Evolutionary conservation across 2,113 vertebrate genomes (phyloP).

Genomic region (Rhinogobius similis): DNA sequence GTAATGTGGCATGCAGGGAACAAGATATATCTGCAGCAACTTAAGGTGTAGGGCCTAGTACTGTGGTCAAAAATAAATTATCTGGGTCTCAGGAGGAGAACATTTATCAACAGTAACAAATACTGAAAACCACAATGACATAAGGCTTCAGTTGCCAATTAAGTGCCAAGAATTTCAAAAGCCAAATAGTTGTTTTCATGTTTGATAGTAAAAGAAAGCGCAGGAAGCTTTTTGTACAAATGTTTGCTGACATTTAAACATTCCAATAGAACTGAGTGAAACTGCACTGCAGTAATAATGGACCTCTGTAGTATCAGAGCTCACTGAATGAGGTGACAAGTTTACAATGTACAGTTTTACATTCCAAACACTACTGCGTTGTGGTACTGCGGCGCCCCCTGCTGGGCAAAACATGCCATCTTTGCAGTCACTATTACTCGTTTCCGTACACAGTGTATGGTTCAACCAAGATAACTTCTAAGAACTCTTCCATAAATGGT

Average conservation of each 20-base stretch:
- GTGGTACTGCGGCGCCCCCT: slow-evolving; percentile 51
- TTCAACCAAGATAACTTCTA: background rate
- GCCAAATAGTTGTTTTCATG: slow-evolving; percentile 68
- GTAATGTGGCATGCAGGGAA: no score
- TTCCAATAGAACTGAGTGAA: slow-evolving; percentile 64
- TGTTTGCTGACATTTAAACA: slow-evolving; percentile 60
- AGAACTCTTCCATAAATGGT: background rate
- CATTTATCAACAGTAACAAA: background rate
- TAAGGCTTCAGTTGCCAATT: slow-evolving; percentile 14
- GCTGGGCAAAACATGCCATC: slow-evolving; percentile 39
- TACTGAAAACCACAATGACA: background rate
- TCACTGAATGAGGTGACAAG: slow-evolving; percentile 7
- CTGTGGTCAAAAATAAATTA: no score
- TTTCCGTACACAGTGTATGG: no score
- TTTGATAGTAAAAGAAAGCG: slow-evolving; percentile 49
- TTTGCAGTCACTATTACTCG: background rate
- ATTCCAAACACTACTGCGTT: slow-evolving; percentile 21
- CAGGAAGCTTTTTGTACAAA: slow-evolving; percentile 59
- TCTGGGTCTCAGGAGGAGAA: no score
- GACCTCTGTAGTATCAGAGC: slow-evolving; percentile 32
- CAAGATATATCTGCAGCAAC: no score
- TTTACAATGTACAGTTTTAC: slow-evolving; percentile 5
- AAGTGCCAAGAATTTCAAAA: slow-evolving; percentile 74
- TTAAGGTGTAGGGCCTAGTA: no score
- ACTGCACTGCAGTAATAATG: slow-evolving; percentile 72